Base-by-base conservation (phyloP, 2,888 invertebrate genomes). In the Molorchus minor region DNA sequence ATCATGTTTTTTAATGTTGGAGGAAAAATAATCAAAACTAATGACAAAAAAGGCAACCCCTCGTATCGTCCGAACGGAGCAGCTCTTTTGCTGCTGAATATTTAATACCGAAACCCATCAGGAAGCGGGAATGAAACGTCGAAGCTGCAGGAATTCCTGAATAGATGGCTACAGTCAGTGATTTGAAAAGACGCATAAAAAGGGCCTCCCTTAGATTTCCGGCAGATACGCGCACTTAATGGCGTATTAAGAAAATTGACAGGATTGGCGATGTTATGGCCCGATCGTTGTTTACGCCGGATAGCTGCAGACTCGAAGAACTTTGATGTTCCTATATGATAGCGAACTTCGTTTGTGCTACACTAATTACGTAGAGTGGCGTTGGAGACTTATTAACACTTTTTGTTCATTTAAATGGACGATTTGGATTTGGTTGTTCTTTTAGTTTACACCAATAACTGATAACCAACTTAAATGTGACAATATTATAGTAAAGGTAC, bases 121-220 rank as follows among this genome's bases (percentile, higher is more conserved):
- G 41, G 40, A 41, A 49, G 16, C 40, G 25, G 30, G 25, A 41
- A 41, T 41, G 30, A 52, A 52, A 52, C 36, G 52, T 41, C 29
- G 52, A 52, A 19, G 36, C 52, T 52, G 52, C 52, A 52, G 52
- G 52, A 52, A 52, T 52, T 52, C 41, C 52, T 52, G 41, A 52
- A 52, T 52, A 21, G 41, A 52, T 52, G 41, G 52, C 41, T 52
- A 52, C 52, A 41, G 30, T 52, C 52, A 41, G 30, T 52, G 52
- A 41, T 52, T 52, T 41, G 52, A 52, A 41, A 30, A 52, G 52
- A 52, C 41, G 52, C 41, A 52, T 25, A 17, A 8, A 10, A 52
- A 52, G 30, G 52, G 49, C 25, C 49, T 29, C 19, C 49, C 49
- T 29, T 49, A 38, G 38, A 38, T 49, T 38, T 38, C 49, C 38